Evolutionary conservation across 2,113 vertebrate species (phyloP), one percentile per base, ranked within the genome.

Genomic region (Rhynchomys soricoides): DNA sequence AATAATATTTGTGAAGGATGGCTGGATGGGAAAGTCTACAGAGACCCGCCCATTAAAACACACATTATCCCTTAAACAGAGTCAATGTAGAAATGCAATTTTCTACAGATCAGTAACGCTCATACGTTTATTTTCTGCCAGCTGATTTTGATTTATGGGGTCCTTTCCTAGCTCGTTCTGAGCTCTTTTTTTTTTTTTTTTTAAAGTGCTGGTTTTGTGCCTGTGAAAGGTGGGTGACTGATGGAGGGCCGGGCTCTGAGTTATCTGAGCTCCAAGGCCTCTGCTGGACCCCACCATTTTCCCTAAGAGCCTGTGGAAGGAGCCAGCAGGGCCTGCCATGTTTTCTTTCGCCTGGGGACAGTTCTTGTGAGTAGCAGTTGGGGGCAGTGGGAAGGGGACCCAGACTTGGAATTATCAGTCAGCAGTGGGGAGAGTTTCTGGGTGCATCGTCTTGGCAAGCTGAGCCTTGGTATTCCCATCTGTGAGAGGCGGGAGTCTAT

Each of bases 111-210:
- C 43, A 11, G 43, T 74, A 70, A 16, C 0, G 0, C 73, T 86
- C 1, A 6, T 40, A 13, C 89, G 43, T 95, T 90, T 88, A 75
- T 89, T 95, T 96, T 91, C 97, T 79, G 90, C 94, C 13, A 85
- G 37, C 94, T 57, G 96, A 34, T 43, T 95, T 89, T 95, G 97
- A 95, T 94, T 64, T 57, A 89, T 86, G 86, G 66, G 70, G 40
- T 31, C 37, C 66, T 87, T 77, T 68, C 24, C 17, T 21, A 55
- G 95, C 94, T 2, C 1, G 22, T 57, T 74, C 81, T 78, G 48
- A 22, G 13, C 40, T 26, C 24, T 59, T 22, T 57, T 37, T 59
- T 55, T 70, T 70, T 55, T 43, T 68, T 57, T 31, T 66, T 31
- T 34, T 6, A 1, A 77, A 73, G 50, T 52, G 3, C 0, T 12